Evolutionary conservation across 2,888 invertebrate species (phyloP), one percentile per base, ranked within the genome.

Genomic region (Thereva unica): DNA sequence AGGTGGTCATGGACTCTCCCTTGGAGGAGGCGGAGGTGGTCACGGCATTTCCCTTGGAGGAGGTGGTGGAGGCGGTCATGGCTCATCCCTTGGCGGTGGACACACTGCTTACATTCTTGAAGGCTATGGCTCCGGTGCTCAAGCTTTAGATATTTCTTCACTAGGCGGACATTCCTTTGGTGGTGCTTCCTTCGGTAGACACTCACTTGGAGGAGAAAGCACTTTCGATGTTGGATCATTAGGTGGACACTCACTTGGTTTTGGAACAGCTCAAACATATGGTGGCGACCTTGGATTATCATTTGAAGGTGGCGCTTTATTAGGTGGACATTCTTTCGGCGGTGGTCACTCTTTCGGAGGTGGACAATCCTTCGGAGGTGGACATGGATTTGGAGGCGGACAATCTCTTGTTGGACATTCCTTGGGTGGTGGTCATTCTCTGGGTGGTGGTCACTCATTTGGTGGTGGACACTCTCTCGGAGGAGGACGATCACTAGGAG

Each of bases 391-490:
- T 38, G 50, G 50, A 12, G 47, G 38, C 23, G 23, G 23, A 23
- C 23, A 23, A 23, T 52, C 50, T 4, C 35, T 50, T 5, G 38
- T 54, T 3, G 64, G 54, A 4, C 12, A 50, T 37, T 61, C 61
- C 34, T 38, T 61, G 7, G 61, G 50, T n/a, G 61, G 40, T 23
- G 23, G 23, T 23, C 23, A 23, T 1, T 23, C 23, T 45, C 10
- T 10, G 9, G 9, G 8, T 4, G 41, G 34, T 12, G 47, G 41
- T 8, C 54, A 64, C 42, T 41, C 44, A 8, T 56, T 61, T 7
- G 70, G 70, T 6, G 67, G 71, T 42, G 70, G 70, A 41, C 64
- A 69, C 37, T 67, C 67, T 10, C 7, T 12, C 3, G 50, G 23
- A 6, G 64, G 64, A 8, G 10, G 42, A 37, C 23, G 38, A 5